These are phyloP conservation scores for Rhynchopsitta pachyrhyncha DNA, from an alignment of 2,113 vertebrate genomes.

Conservation along the genomic window DNA sequence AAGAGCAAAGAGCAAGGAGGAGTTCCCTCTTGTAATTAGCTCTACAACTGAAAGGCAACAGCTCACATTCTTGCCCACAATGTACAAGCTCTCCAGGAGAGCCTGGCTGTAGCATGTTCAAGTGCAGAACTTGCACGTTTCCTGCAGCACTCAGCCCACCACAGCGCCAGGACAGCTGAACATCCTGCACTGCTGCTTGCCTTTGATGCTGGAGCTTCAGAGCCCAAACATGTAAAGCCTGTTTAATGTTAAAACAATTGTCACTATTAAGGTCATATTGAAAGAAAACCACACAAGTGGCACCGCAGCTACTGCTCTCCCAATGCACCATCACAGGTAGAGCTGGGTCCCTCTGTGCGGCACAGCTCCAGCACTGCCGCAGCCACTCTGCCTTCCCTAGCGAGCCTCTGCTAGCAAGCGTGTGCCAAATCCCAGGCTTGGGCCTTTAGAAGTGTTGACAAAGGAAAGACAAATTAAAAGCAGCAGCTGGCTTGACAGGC, in stretches of 20 bases:
- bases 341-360: fast-evolving
- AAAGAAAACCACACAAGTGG: background rate
- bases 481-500: too few species aligned
- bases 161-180: background rate
- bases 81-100: background rate
- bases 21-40: background rate
- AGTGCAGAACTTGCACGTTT: fast-evolving
- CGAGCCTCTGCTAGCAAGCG: too few species aligned
- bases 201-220: background rate
- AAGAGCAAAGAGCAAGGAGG: background rate
- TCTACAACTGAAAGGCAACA: background rate
- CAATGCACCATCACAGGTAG: background rate
- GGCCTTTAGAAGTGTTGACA: too few species aligned
- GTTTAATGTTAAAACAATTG: background rate
- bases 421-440: too few species aligned
- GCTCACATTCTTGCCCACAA: background rate
- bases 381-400: too few species aligned
- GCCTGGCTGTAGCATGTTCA: fast-evolving
- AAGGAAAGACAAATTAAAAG: too few species aligned
- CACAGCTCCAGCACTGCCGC: too few species aligned
- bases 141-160: background rate
- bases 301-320: background rate
- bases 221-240: background rate
- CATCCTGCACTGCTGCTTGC: background rate
- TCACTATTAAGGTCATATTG: fast-evolving